Conservation (phyloP, 2,113 vertebrate genomes). For the Labrus mixtus region DNA sequence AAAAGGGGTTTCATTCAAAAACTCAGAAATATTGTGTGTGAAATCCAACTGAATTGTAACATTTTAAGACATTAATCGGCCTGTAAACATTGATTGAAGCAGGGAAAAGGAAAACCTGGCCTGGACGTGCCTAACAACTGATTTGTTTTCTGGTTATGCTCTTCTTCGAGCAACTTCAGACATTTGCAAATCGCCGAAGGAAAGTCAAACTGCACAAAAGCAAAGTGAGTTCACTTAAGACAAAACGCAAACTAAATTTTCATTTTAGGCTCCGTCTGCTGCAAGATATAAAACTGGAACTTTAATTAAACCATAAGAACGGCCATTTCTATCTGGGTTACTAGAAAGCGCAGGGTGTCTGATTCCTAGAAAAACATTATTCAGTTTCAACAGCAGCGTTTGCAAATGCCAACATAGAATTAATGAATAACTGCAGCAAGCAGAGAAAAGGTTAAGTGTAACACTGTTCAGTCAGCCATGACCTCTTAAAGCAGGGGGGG, state of each 20-base stretch:
- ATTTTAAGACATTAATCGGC: no score
- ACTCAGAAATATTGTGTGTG: no score
- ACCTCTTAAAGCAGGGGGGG: not conserved
- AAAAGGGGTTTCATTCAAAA: no score
- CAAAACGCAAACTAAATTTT: no score
- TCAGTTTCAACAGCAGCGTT: not conserved
- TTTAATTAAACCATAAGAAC: conserved; percentile 9
- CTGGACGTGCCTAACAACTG: no score
- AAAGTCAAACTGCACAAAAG: no score
- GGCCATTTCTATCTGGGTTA: not conserved
- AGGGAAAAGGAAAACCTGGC: no score
- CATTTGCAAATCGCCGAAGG: no score
- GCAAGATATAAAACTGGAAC: not conserved
- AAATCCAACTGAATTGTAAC: no score
- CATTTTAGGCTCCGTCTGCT: not conserved
- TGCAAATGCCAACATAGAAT: conserved; percentile 4
- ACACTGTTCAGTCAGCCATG: not conserved
- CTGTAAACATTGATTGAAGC: no score
- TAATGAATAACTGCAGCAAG: not conserved
- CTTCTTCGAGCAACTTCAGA: no score
- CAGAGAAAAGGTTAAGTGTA: not conserved
- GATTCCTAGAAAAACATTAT: not conserved
- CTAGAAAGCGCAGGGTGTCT: not conserved
- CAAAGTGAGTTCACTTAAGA: not conserved
- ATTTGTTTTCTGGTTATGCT: no score